Percentiles rank a stretch among this genome's conserved stretches.
phyloP scores from a whole-genome alignment of 2,888 invertebrate species.

The Nezara viridula region DNA sequence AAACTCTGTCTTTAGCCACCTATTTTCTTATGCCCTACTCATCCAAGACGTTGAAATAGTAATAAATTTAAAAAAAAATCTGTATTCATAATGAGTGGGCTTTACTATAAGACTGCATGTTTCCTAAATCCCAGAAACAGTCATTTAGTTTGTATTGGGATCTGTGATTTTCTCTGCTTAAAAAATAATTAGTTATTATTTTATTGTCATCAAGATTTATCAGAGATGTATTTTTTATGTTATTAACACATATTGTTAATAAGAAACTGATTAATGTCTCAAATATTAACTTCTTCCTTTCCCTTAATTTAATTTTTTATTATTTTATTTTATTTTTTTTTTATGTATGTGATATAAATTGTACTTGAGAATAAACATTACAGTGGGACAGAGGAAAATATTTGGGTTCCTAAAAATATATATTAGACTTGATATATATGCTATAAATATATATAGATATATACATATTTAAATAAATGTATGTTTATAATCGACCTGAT shows the following conservation, averaged over 20 bases:
- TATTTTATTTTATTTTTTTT: background rate
- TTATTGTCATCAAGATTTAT: slow-evolving; percentile 38
- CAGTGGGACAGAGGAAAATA: slow-evolving; percentile 59
- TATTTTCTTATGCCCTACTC: slow-evolving; percentile 54
- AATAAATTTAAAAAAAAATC: slow-evolving; percentile 43
- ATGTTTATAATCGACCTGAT: slow-evolving; percentile 59
- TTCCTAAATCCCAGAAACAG: slow-evolving; percentile 54
- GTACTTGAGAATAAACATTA: slow-evolving; percentile 59
- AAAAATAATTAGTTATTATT: slow-evolving; percentile 33
- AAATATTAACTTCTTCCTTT: slow-evolving; percentile 50
- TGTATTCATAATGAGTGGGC: slow-evolving; percentile 49
- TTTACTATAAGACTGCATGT: slow-evolving; percentile 59
- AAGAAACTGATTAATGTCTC: slow-evolving; percentile 19
- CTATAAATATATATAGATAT: slow-evolving; percentile 11
- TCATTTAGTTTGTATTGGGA: slow-evolving; percentile 56
- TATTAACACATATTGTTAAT: slow-evolving; percentile 45
- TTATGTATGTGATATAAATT: slow-evolving; percentile 58
- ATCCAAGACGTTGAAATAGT: slow-evolving; percentile 9
- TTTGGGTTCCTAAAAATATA: slow-evolving; percentile 61
- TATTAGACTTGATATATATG: slow-evolving; percentile 46
- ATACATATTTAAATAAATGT: slow-evolving; percentile 49
- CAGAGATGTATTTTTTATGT: slow-evolving; percentile 31
- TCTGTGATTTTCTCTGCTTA: slow-evolving; percentile 56
- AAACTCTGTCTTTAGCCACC: slow-evolving; percentile 44
- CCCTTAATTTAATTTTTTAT: slow-evolving; percentile 37